These are phyloP conservation scores for Mastomys coucha DNA, from an alignment of 2,113 vertebrate species.

Conservation along the genomic window DNA sequence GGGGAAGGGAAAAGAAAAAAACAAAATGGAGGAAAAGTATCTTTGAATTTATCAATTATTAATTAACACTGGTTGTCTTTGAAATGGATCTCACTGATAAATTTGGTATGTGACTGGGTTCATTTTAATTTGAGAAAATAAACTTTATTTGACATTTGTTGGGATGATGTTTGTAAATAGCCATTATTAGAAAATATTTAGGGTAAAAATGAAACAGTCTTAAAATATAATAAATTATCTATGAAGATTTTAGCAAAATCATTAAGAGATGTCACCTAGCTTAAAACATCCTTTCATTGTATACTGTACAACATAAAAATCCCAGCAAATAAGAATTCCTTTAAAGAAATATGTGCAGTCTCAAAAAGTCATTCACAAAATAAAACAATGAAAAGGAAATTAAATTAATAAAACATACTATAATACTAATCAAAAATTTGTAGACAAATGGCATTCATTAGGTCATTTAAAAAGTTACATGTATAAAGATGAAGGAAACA, in stretches of 20 bases:
- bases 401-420: background rate
- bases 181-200: background rate
- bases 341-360: background rate
- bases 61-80: background rate
- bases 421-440: background rate
- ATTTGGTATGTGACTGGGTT: background rate
- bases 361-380: background rate
- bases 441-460: background rate
- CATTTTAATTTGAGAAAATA: background rate
- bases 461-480: background rate
- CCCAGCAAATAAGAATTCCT: background rate
- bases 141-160: background rate
- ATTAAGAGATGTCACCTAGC: background rate
- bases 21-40: background rate
- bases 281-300: background rate
- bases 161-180: background rate
- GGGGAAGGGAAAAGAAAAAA: background rate
- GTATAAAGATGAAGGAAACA: background rate
- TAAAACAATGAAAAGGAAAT: background rate
- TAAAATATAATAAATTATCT: background rate
- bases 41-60: conserved; percentile 68
- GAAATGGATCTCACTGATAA: conserved; percentile 22
- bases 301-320: background rate
- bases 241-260: background rate
- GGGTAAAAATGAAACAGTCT: background rate